These are phyloP conservation scores for Falco cherrug DNA, from an alignment of 2,797 vertebrate genomes.

Conservation along the genomic window DNA sequence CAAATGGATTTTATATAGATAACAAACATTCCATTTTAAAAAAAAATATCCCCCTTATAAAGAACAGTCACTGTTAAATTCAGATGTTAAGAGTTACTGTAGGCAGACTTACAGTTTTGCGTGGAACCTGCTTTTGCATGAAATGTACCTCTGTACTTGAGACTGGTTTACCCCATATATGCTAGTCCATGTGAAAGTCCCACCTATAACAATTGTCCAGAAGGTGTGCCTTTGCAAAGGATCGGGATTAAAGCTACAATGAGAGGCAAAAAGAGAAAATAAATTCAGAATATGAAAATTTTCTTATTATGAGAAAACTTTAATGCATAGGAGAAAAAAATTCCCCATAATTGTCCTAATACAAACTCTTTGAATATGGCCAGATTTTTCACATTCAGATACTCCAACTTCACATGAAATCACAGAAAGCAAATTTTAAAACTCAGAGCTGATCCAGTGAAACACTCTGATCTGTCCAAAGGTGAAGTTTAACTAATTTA, in stretches of 20 bases:
- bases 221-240: constrained; percentile 93
- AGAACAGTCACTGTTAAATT: background rate
- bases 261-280: constrained; percentile 35
- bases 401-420: background rate
- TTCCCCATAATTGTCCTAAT: background rate
- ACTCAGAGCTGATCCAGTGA: background rate
- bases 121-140: constrained; percentile 89
- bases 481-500: background rate
- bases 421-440: background rate
- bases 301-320: background rate
- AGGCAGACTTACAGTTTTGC: constrained; percentile 88
- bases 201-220: constrained; percentile 91
- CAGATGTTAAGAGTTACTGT: background rate
- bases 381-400: background rate
- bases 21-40: background rate
- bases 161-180: constrained; percentile 93
- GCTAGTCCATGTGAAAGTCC: constrained; percentile 87
- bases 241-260: constrained; percentile 86
- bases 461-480: constrained; percentile 2
- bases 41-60: background rate
- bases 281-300: background rate
- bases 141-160: constrained; percentile 95
- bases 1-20: background rate
- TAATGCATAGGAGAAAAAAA: background rate
- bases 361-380: background rate